Evolutionary conservation across 2,113 vertebrate species (phyloP).

Genomic region (Sorex fumeus): DNA sequence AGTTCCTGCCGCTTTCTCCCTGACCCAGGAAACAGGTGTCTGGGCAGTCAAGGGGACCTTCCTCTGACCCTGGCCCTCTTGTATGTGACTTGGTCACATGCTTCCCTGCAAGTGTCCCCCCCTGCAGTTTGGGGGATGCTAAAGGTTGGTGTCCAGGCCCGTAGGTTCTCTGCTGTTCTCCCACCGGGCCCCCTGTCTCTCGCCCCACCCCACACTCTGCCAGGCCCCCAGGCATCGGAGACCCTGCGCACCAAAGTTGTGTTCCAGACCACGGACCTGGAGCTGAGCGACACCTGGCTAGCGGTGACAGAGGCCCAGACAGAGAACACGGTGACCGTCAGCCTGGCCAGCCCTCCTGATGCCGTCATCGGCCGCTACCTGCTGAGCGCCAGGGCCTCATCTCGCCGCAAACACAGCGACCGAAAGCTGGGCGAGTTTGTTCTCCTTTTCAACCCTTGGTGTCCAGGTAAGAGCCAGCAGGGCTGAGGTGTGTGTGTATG

Average conservation of each 20-base stretch:
- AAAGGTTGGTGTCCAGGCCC: not conserved
- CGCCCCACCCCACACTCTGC: not conserved
- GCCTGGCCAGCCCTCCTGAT: conserved; percentile 88
- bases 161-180: not conserved
- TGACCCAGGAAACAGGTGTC: not conserved
- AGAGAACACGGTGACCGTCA: conserved; percentile 65
- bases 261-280: conserved; percentile 77
- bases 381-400: conserved; percentile 85
- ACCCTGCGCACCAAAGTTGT: conserved; percentile 87
- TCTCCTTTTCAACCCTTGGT: conserved; percentile 97
- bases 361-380: conserved; percentile 92
- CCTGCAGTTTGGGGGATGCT: not conserved
- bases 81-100: too few relatives aligned
- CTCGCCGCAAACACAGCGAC: conserved; percentile 76
- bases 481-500: not conserved
- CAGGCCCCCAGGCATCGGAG: conserved; percentile 90
- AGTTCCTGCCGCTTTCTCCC: not conserved
- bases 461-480: conserved; percentile 89
- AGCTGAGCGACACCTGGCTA: conserved; percentile 78
- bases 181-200: not conserved
- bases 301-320: conserved; percentile 71
- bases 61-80: not conserved
- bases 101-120: not conserved
- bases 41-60: not conserved
- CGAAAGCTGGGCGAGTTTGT: conserved; percentile 88